Evolutionary conservation across 2,888 invertebrate genomes (phyloP).

Genomic region (Drymonia ruficornis): DNA sequence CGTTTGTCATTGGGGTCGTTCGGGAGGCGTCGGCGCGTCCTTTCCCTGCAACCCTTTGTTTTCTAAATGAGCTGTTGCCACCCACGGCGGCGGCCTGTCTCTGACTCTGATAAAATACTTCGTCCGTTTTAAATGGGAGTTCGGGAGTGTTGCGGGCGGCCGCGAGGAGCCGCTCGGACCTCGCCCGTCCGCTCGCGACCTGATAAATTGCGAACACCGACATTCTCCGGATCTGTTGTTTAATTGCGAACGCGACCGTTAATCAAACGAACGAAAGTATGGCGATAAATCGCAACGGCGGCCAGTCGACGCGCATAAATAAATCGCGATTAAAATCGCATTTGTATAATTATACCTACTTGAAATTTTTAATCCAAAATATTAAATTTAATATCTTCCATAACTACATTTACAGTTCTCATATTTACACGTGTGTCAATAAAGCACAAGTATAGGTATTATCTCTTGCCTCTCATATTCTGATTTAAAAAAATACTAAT

Average conservation of each 20-base stretch:
- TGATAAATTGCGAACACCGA: conserved; percentile 29
- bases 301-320: background rate
- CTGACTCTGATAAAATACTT: conserved; percentile 43
- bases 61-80: conserved; percentile 49
- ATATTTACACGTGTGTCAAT: too few relatives aligned
- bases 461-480: too few relatives aligned
- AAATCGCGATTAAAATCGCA: background rate
- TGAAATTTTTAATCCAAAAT: background rate
- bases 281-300: conserved; percentile 5
- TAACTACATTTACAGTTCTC: too few relatives aligned
- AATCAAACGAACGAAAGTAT: conserved; percentile 17
- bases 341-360: background rate
- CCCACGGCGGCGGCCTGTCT: conserved; percentile 33
- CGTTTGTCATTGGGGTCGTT: conserved; percentile 43
- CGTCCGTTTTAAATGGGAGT: conserved; percentile 30
- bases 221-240: conserved; percentile 17
- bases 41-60: conserved; percentile 46
- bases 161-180: conserved; percentile 21
- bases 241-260: conserved; percentile 21
- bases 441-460: too few relatives aligned
- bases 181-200: conserved; percentile 9
- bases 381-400: too few relatives aligned
- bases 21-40: conserved; percentile 21
- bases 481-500: too few relatives aligned
- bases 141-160: conserved; percentile 22